Base-by-base conservation (phyloP, 37 sponge, comb jelly and placozoan species). In the Diacarnus erythraeanus region DNA sequence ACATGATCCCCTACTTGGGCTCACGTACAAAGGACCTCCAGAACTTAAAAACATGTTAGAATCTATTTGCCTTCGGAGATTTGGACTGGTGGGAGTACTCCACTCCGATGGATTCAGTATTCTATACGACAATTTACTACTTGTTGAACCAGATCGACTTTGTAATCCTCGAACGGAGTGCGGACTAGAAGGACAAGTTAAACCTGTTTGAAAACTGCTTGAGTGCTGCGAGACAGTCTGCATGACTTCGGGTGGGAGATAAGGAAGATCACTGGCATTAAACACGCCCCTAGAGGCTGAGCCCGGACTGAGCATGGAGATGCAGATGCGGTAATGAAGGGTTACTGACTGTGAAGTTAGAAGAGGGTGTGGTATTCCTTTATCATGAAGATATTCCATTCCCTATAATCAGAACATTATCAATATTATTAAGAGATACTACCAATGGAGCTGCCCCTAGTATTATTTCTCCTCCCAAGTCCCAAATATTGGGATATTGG, bases 381-480 rank as follows among this genome's bases (percentile, higher is more conserved):
- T 81, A 33, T 69, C 88, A 58, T 87, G 88, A 35, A 87, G 82
- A 33, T 87, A 87, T 54, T 75, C 88, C 77, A 87, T 77, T 6
- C 88, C 88, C 88, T 87, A 54, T 47, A 47, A 47, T 12, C 51
- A 47, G 6, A 47, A 12, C 51, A 47, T 15, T 47, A 47, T n/a
- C n/a, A n/a, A n/a, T n/a, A n/a, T n/a, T n/a, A n/a, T n/a, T n/a
- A n/a, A n/a, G n/a, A n/a, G n/a, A n/a, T n/a, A n/a, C n/a, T n/a
- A n/a, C n/a, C n/a, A n/a, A n/a, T n/a, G n/a, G n/a, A n/a, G n/a
- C n/a, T n/a, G n/a, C n/a, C n/a, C n/a, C n/a, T n/a, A n/a, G n/a
- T n/a, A n/a, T n/a, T n/a, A n/a, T n/a, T n/a, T n/a, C n/a, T n/a
- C n/a, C n/a, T n/a, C n/a, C n/a, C n/a, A n/a, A n/a, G n/a, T n/a